A percentile compares a stretch with the other conserved stretches of the same genome.
phyloP scores from a whole-genome alignment of 2,797 vertebrate species.

The Lepidocolaptes lacrymiger region DNA sequence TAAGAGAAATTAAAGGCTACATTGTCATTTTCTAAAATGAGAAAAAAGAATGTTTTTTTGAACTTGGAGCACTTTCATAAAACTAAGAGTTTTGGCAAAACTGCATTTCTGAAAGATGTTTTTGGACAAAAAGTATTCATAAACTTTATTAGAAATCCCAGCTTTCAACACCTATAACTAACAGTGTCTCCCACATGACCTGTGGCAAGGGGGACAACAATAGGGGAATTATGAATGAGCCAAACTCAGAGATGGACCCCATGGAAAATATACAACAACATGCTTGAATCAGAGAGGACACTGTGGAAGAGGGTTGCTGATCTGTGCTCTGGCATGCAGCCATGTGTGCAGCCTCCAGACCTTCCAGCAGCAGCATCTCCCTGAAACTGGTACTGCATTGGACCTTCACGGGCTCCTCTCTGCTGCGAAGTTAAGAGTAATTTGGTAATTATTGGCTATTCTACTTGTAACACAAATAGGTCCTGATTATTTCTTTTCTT shows the following conservation, averaged over 20 bases:
- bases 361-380: not conserved
- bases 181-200: not conserved
- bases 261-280: not conserved
- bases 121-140: not conserved
- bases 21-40: not conserved
- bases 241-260: not conserved
- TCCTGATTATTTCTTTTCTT: not conserved
- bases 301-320: not conserved
- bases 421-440: not conserved
- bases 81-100: not conserved
- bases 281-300: not conserved
- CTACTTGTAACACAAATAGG: not conserved
- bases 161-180: not conserved
- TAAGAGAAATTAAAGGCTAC: not conserved
- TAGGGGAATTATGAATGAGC: not conserved
- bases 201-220: not conserved
- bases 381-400: rapidly evolving
- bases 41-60: not conserved
- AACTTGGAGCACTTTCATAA: not conserved
- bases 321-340: not conserved
- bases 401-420: not conserved
- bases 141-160: not conserved
- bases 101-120: not conserved
- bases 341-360: rapidly evolving
- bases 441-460: not conserved